phyloP scores from a whole-genome alignment of 2,797 vertebrate genomes.

The Centroberyx gerrardi region DNA sequence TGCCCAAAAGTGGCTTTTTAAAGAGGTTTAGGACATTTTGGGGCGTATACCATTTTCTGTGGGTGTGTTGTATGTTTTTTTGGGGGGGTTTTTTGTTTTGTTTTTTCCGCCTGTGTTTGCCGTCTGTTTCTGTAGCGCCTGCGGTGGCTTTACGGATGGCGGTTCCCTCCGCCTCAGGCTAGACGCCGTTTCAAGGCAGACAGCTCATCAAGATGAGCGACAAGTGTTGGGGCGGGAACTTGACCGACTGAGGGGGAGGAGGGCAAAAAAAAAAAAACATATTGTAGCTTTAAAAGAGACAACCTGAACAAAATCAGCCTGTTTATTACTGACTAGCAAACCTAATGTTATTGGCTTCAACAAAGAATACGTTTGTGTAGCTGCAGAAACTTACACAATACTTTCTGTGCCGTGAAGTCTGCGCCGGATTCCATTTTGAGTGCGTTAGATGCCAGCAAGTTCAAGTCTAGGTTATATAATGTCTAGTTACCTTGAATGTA shows the following conservation, averaged over 20 bases:
- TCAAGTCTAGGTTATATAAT: constrained; percentile 39
- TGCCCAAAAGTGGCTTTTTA: too few relatives aligned
- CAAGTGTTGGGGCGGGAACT: too few relatives aligned
- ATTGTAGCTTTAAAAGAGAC: background rate
- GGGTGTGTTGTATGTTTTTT: background rate
- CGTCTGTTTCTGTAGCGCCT: too few relatives aligned
- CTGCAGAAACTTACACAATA: too few relatives aligned
- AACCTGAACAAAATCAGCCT: background rate
- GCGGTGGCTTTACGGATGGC: background rate
- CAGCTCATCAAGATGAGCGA: background rate
- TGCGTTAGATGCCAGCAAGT: constrained; percentile 38
- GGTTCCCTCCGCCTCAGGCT: background rate
- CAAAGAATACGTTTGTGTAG: too few relatives aligned
- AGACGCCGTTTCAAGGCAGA: background rate
- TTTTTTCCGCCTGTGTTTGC: too few relatives aligned
- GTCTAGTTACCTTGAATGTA: constrained; percentile 23
- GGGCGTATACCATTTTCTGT: too few relatives aligned
- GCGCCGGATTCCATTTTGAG: constrained; percentile 11
- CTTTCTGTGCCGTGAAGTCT: background rate
- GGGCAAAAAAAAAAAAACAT: background rate
- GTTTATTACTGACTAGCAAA: background rate
- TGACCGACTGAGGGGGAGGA: background rate
- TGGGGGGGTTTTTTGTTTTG: too few relatives aligned
- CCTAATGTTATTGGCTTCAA: too few relatives aligned
- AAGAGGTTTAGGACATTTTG: too few relatives aligned